These are phyloP conservation scores for Morpho achilles DNA, from an alignment of 2,888 invertebrate genomes.

Conservation along the genomic window DNA sequence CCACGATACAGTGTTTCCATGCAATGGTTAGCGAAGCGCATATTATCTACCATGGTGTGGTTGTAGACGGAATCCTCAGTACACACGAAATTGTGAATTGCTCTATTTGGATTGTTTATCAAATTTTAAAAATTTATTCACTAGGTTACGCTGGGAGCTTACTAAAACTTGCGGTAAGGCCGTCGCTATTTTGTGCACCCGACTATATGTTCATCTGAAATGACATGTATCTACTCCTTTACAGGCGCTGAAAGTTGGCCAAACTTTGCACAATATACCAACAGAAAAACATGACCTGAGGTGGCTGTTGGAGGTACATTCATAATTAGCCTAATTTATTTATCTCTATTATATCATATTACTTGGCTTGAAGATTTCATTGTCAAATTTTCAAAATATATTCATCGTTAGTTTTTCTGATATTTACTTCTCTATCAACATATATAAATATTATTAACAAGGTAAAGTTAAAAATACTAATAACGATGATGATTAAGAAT, in stretches of 20 bases:
- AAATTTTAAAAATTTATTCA: constrained; percentile 52
- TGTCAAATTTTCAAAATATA: too few species aligned
- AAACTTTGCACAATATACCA: constrained; percentile 48
- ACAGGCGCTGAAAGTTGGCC: constrained; percentile 50
- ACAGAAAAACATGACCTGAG: constrained; percentile 48
- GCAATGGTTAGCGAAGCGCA: constrained; percentile 56
- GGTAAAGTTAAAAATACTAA: too few species aligned
- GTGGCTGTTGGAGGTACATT: constrained; percentile 49
- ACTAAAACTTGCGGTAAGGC: constrained; percentile 47
- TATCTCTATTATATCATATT: too few species aligned
- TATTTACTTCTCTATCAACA: too few species aligned
- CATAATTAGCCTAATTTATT: too few species aligned
- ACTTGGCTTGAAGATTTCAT: too few species aligned
- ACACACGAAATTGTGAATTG: constrained; percentile 52
- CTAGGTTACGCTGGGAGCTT: constrained; percentile 47
- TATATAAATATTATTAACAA: too few species aligned
- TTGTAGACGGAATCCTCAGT: constrained; percentile 35
- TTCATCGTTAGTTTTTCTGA: too few species aligned
- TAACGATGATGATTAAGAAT: too few species aligned
- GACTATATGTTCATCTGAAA: background rate
- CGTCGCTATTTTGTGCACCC: constrained; percentile 3
- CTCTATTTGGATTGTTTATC: constrained; percentile 56
- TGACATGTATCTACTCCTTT: constrained; percentile 29
- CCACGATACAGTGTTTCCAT: constrained; percentile 57
- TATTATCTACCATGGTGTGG: constrained; percentile 55